phyloP scores from a whole-genome alignment of 2,113 vertebrate genomes.

The Alethe castanea region DNA sequence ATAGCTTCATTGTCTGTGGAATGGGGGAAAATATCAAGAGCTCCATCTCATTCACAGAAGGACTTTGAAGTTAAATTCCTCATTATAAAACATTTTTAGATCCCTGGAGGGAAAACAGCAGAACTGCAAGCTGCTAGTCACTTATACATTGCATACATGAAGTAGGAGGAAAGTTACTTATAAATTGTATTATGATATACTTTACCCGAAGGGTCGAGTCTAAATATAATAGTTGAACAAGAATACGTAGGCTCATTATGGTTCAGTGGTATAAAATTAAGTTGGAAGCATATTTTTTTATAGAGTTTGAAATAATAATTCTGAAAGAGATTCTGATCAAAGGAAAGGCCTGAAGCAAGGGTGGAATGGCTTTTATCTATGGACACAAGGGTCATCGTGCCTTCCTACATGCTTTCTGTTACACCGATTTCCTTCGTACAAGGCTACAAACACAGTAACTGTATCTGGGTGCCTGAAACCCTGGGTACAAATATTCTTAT shows the following conservation, averaged over 20 bases:
- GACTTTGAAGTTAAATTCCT: slow-evolving; percentile 30
- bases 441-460: not conserved
- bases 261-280: not conserved
- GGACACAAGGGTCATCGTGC: not conserved
- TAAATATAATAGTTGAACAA: not conserved
- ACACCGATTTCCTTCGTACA: not conserved
- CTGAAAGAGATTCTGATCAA: not conserved
- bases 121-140: not conserved
- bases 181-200: not conserved
- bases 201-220: not conserved
- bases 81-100: not conserved
- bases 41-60: slow-evolving; percentile 7
- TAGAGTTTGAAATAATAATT: not conserved
- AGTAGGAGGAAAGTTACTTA: not conserved
- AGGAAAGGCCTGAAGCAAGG: not conserved
- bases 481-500: not conserved
- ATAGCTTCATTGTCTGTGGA: not conserved
- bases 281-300: not conserved
- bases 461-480: not conserved
- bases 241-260: not conserved
- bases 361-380: not conserved
- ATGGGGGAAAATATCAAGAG: not conserved
- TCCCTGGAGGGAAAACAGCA: not conserved
- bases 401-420: accelerated
- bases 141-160: not conserved